Base-by-base conservation (phyloP, 2,797 vertebrate species). In the Micromesistius poutassou region DNA sequence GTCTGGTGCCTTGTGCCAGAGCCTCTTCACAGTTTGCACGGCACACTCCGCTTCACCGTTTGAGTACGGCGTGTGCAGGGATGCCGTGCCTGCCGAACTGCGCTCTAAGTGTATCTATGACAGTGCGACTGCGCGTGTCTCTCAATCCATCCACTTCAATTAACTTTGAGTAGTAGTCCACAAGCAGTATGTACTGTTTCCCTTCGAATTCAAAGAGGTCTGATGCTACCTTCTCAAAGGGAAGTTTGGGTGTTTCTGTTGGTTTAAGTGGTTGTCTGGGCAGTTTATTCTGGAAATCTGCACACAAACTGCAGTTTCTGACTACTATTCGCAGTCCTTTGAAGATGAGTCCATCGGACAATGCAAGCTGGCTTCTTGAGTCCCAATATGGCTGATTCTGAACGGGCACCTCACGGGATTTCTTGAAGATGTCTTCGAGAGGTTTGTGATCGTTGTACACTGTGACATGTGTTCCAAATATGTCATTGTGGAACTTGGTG, bases 371-470 rank as follows among this genome's bases (percentile, higher is more conserved):
- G n/a, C n/a, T n/a, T n/a, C n/a, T n/a, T n/a, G n/a, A n/a, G n/a
- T n/a, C n/a, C n/a, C n/a, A n/a, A n/a, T n/a, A n/a, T n/a, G n/a
- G n/a, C n/a, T n/a, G n/a, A n/a, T n/a, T n/a, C n/a, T n/a, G n/a
- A n/a, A n/a, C n/a, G n/a, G n/a, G n/a, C n/a, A n/a, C n/a, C n/a
- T n/a, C 68, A 84, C n/a, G 72, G 4, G 68, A 10, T 35, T 84
- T 77, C 6, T 82, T 75, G 16, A 78, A 76, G 1, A 83, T 83
- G n/a, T 81, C 78, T 42, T 84, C 70, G 0, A 81, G 35, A 71
- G 33, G 71, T 72, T 72, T 36, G 71, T 72, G 38, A 31, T 31
- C 0, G 30, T 33, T 72, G 12, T 30, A 72, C 9, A 72, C 30
- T 30, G 28, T 31, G 13, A 30, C 30, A 62, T 62, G 55, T 62